Conservation (phyloP, 2,888 invertebrate genomes). For the Polyommatus icarus region DNA sequence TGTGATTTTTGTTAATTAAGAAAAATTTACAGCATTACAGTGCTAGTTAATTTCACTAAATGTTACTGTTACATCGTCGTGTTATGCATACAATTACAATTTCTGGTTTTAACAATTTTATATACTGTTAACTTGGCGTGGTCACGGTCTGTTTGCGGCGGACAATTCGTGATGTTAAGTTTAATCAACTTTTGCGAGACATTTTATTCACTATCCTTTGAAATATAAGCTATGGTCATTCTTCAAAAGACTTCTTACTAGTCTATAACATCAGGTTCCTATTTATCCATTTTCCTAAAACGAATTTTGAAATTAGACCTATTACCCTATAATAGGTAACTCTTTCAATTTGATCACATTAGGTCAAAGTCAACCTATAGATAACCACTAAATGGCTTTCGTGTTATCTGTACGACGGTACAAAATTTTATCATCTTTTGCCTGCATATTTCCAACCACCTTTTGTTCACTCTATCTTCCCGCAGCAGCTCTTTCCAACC, state of each 20-base stretch:
- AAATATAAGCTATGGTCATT: background rate
- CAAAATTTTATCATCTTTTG: background rate
- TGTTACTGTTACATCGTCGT: conserved; percentile 20
- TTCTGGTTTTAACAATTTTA: conserved; percentile 25
- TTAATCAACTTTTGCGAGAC: conserved; percentile 28
- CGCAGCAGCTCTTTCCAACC: background rate
- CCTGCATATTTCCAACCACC: background rate
- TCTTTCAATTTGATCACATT: no score
- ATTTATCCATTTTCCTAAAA: no score
- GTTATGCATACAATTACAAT: conserved; percentile 25
- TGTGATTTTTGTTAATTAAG: conserved; percentile 22
- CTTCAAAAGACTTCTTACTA: background rate
- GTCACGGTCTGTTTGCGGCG: conserved; percentile 22
- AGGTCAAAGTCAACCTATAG: no score
- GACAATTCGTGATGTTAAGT: background rate
- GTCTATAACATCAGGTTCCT: background rate
- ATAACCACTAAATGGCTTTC: no score
- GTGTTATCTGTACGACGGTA: background rate
- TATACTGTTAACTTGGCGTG: conserved; percentile 25
- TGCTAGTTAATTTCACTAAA: conserved; percentile 17
- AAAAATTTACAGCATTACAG: conserved; percentile 26
- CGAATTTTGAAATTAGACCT: no score
- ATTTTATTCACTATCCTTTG: background rate
- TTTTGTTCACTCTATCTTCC: no score
- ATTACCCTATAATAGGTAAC: no score